phyloP scores from a whole-genome alignment of 2,888 invertebrate species.

The Acanthosepion pharaonis region DNA sequence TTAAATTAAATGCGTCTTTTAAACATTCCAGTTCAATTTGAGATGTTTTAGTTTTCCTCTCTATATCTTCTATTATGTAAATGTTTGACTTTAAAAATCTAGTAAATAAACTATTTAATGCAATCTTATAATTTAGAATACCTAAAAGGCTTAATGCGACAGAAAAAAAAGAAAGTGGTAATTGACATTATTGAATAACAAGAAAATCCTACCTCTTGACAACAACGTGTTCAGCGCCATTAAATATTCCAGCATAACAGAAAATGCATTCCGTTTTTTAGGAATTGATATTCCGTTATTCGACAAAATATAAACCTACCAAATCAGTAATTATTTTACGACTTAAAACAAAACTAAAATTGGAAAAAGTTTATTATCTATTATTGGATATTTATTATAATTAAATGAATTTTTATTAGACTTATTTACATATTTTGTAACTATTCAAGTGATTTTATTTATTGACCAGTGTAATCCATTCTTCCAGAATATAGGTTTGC shows the following conservation, averaged over 20 bases:
- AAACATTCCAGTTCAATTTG: not conserved
- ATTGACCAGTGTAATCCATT: not conserved
- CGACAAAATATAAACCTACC: not conserved
- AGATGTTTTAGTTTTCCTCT: not conserved
- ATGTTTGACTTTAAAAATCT: not conserved
- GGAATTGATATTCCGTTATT: not conserved
- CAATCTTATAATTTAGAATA: not conserved
- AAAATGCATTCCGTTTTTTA: not conserved
- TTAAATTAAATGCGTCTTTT: too few relatives aligned
- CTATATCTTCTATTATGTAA: not conserved
- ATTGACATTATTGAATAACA: not conserved
- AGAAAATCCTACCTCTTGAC: not conserved
- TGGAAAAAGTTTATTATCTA: not conserved
- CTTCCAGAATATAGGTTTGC: not conserved
- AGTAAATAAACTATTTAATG: not conserved
- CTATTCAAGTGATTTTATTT: not conserved
- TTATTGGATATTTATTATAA: not conserved
- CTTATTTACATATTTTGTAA: not conserved
- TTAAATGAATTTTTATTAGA: not conserved
- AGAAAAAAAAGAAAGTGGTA: not conserved
- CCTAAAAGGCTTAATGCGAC: not conserved
- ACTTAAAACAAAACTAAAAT: not conserved
- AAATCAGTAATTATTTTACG: not conserved
- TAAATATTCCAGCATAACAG: not conserved
- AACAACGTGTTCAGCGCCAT: constrained; percentile 44